Percentiles rank a stretch among this genome's conserved stretches.
Evolutionary conservation across 2,888 invertebrate genomes (phyloP).

Genomic region (Endotricha flammealis): DNA sequence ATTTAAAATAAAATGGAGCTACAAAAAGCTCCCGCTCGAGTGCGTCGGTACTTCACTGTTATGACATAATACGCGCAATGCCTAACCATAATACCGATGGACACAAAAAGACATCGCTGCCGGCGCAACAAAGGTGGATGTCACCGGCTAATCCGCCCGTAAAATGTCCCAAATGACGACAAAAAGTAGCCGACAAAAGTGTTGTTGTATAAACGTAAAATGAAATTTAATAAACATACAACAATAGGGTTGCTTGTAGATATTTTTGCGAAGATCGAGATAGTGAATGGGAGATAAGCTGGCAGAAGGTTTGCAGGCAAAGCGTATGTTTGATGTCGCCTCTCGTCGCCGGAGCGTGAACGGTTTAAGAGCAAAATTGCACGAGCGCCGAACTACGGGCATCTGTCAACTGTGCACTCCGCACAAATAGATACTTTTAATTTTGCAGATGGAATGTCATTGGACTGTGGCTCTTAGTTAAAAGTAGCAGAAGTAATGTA

Average conservation of each 20-base stretch:
- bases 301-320: conserved; percentile 70
- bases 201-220: conserved; percentile 77
- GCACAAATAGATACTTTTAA: conserved; percentile 71
- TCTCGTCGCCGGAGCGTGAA: conserved; percentile 71
- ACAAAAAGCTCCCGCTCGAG: conserved; percentile 56
- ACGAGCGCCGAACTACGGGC: conserved; percentile 53
- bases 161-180: conserved; percentile 74
- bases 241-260: conserved; percentile 66
- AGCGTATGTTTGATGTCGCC: conserved; percentile 76
- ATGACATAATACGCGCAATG: conserved; percentile 77
- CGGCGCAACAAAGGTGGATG: conserved; percentile 58
- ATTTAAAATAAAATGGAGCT: conserved; percentile 61
- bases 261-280: conserved; percentile 64
- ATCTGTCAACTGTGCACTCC: conserved; percentile 69
- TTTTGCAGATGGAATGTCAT: conserved; percentile 70
- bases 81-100: conserved; percentile 62
- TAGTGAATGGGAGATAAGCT: conserved; percentile 75
- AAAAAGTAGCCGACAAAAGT: conserved; percentile 75
- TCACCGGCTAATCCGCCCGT: conserved; percentile 71
- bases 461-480: conserved; percentile 19
- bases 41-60: conserved; percentile 66
- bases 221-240: conserved; percentile 76
- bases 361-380: conserved; percentile 72
- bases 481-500: not conserved
- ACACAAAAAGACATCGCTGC: conserved; percentile 68